Evolutionary conservation across 2,113 vertebrate genomes (phyloP), one percentile per base, ranked within the genome.

Genomic region (Cyphomyrus discorhynchus): DNA sequence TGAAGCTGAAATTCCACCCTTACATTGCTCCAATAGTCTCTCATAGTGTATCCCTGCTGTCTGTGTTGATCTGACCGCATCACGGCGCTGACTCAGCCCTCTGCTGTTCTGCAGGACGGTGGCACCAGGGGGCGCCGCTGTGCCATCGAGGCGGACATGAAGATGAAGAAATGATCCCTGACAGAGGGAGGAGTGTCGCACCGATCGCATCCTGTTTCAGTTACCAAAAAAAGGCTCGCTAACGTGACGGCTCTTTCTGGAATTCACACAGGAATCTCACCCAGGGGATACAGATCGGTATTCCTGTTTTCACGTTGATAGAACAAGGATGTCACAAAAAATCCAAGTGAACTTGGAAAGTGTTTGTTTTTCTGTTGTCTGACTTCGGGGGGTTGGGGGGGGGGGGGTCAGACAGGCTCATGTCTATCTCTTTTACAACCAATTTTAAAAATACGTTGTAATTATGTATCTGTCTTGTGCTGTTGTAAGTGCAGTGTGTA

Each of bases 111-210:
- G 87, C 93, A 99, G 97, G 98, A 98, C n/a, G 98, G 97, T 46
- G 98, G 98, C 93, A 98, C 98, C 91, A 97, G 98, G 92, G 98
- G 98, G 93, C 97, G 98, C 91, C 97, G 97, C 92, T 99, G 98
- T 93, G 97, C 98, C 94, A 98, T 99, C 90, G 98, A 99, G 96
- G 98, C 97, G 27, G 98, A 98, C 94, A 96, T 98, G 95, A 98
- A 98, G 94, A 98, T 99, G 98, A 99, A 99, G 94, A 99, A 99
- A 92, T 99, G 95, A 97, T 45, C 70, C 11, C 31, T 4, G 21
- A 5, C 11, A 27, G 24, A 87, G 27, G 47, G 13, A 9, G 24
- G 58, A 13, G 9, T 58, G 11, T 8, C 6, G 17, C 15, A 52
- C 19, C 35, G 1, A 35, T 80, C 10, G 19, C 42, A 39, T 39